Conservation (phyloP, 2,888 invertebrate species). For the Lumbricus terrestris region DNA sequence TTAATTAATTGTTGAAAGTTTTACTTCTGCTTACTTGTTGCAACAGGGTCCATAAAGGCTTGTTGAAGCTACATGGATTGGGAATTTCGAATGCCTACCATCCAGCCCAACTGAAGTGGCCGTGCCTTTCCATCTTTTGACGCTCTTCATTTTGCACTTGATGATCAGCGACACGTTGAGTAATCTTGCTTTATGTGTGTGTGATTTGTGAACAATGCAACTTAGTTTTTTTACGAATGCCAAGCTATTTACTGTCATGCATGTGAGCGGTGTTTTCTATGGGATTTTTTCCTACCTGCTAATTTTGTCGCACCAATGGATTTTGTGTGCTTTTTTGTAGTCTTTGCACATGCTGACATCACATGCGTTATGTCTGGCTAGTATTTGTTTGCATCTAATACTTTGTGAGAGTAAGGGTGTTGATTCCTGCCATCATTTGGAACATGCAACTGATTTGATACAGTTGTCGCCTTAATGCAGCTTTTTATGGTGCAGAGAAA, state of each 20-base stretch:
- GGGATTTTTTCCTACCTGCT: background rate
- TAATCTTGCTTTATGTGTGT: background rate
- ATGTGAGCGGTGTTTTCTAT: background rate
- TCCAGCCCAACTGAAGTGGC: slow-evolving; percentile 5
- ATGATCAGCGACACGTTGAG: background rate
- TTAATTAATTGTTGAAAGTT: background rate
- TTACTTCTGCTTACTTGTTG: background rate
- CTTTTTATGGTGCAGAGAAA: background rate
- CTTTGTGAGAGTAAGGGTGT: background rate
- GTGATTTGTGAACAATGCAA: background rate
- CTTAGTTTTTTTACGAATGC: too few species aligned
- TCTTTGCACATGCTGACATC: background rate
- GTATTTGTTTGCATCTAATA: background rate
- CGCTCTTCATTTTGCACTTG: background rate
- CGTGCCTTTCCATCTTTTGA: background rate
- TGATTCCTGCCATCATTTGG: background rate
- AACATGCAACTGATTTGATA: background rate
- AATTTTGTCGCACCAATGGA: background rate
- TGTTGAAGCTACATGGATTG: slow-evolving; percentile 5
- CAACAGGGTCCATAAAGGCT: slow-evolving; percentile 4
- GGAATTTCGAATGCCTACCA: background rate
- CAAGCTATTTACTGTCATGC: background rate
- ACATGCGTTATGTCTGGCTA: background rate
- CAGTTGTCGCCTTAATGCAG: background rate
- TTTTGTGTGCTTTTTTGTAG: background rate